Base-by-base conservation (phyloP, 2,113 vertebrate species). In the Rhea pennata region DNA sequence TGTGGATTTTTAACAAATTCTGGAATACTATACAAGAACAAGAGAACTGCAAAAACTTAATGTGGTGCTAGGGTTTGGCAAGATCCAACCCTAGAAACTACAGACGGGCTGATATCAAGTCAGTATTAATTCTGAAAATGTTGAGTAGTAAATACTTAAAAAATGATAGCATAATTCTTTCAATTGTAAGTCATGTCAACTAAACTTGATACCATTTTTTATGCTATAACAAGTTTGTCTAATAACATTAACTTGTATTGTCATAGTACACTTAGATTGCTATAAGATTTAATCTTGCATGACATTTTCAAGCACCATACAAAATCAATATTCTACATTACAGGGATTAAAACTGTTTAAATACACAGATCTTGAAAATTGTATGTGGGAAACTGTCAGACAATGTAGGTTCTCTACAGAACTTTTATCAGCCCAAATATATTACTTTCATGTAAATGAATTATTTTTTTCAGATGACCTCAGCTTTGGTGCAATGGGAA, bases 291-390 rank as follows among this genome's bases (percentile, higher is more conserved):
- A 95, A 97, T 95, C 93, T 97, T 91, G 91, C 90, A 92, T 96
- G 95, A 95, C 94, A 94, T 96, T 95, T 96, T 96, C 94, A 96
- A 97, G 95, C 66, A 96, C 93, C 93, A 95, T 97, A 97, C 95
- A 96, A 96, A 96, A 97, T 97, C 96, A 96, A 96, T 96, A 97
- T 82, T 91, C 93, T 96, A 91, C 84, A 93, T 96, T 93, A 95
- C 94, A 91, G 85, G 94, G 94, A 96, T 97, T 97, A 94, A 96
- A 97, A 96, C 82, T 96, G 95, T 95, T 97, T 96, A 97, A 97
- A 96, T 90, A 97, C 93, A 92, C 67, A 92, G 89, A 93, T 94
- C 94, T 92, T 94, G 91, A 95, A 96, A 95, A 96, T 50, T 85
- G 27, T 90, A 96, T 94, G 85, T 95, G 84, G 90, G 95, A 97